phyloP scores from a whole-genome alignment of 1,140 invertebrate genomes.

The Listronotus oregonensis region DNA sequence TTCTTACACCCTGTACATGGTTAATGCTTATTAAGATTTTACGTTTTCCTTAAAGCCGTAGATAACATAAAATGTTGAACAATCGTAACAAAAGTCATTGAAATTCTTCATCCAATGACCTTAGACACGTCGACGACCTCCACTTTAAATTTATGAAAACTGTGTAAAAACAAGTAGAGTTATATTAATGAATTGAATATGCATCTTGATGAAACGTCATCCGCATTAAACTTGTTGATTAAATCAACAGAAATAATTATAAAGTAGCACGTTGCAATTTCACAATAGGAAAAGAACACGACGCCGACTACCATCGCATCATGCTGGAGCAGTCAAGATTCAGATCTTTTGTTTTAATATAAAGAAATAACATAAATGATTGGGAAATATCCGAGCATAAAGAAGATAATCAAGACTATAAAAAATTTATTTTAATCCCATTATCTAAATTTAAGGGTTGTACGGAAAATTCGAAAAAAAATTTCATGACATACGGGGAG shows the following conservation, averaged over 20 bases:
- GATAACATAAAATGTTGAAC: too few relatives aligned
- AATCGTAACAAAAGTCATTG: neutral
- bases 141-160: constrained; percentile 1
- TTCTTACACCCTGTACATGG: too few relatives aligned
- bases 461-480: too few relatives aligned
- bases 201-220: constrained; percentile 4
- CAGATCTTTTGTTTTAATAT: neutral
- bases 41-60: too few relatives aligned
- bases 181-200: neutral
- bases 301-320: constrained; percentile 4
- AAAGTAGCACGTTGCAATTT: constrained; percentile 10
- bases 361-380: too few relatives aligned
- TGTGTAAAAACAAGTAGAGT: neutral
- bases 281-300: constrained; percentile 1
- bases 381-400: too few relatives aligned
- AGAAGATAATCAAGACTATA: too few relatives aligned
- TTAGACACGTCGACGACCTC: neutral
- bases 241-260: constrained; percentile 12
- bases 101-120: neutral
- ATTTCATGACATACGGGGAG: too few relatives aligned
- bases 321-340: neutral
- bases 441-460: too few relatives aligned
- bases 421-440: too few relatives aligned
- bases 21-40: too few relatives aligned
- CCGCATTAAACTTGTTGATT: constrained; percentile 4